Percentiles rank a stretch among this genome's conserved stretches.
These are phyloP conservation scores for Ophiodon elongatus DNA, from an alignment of 2,113 vertebrate genomes.

Conservation along the genomic window DNA sequence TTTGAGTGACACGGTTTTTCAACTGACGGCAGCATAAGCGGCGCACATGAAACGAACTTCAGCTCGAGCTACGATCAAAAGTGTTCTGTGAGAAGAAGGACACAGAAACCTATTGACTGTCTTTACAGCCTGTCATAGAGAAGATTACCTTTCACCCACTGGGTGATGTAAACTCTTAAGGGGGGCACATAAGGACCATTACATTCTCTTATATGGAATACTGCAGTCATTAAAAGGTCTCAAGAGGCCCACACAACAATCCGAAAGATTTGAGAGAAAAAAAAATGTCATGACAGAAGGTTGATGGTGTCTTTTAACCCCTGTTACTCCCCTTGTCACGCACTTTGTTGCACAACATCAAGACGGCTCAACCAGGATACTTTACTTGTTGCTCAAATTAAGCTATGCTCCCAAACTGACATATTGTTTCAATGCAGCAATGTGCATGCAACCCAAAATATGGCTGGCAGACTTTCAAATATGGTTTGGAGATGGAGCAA, in stretches of 20 bases:
- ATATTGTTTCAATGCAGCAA: slow-evolving; percentile 71
- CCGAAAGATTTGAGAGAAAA: slow-evolving; percentile 46
- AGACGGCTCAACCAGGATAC: slow-evolving; percentile 36
- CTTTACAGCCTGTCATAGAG: slow-evolving; percentile 52
- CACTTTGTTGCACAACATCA: slow-evolving; percentile 53
- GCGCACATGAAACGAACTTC: background rate
- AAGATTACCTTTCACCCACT: slow-evolving; percentile 56
- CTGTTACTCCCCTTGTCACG: slow-evolving; percentile 60
- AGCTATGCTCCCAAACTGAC: slow-evolving; percentile 72
- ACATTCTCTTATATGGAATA: slow-evolving; percentile 39
- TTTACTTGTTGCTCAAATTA: slow-evolving; percentile 68
- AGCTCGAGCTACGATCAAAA: background rate
- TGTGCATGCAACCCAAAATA: slow-evolving; percentile 71
- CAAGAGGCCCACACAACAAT: slow-evolving; percentile 46
- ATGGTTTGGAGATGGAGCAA: slow-evolving; percentile 71
- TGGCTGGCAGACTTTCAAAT: slow-evolving; percentile 80
- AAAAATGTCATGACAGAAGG: slow-evolving; percentile 25
- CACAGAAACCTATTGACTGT: background rate
- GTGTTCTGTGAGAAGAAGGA: slow-evolving; percentile 4
- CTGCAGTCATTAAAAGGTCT: slow-evolving; percentile 39
- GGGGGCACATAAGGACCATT: slow-evolving; percentile 34
- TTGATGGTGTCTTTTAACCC: slow-evolving; percentile 51
- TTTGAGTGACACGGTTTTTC: slow-evolving; percentile 1
- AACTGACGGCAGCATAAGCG: background rate
- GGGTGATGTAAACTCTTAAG: slow-evolving; percentile 37